A percentile compares a stretch with the other conserved stretches of the same genome.
phyloP scores from a whole-genome alignment of 2,888 invertebrate species.

The Erebia palarica region DNA sequence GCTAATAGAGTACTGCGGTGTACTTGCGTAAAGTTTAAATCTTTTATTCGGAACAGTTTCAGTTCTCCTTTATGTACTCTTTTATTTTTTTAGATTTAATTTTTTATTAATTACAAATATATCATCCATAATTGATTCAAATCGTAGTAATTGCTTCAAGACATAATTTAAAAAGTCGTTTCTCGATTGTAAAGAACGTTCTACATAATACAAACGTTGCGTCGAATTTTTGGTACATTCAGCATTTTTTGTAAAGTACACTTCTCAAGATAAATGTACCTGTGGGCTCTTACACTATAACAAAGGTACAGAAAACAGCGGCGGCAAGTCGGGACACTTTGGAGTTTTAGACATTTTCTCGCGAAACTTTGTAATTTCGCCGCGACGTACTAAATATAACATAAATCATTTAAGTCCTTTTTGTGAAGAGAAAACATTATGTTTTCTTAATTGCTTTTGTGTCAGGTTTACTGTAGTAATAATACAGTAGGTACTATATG shows the following conservation, averaged over 20 bases:
- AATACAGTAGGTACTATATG: neutral
- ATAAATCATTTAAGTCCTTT: conserved; percentile 41
- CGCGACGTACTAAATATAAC: conserved; percentile 35
- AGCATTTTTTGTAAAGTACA: too few species aligned
- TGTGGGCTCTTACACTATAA: conserved; percentile 31
- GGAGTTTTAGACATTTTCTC: conserved; percentile 76
- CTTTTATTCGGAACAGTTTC: too few species aligned
- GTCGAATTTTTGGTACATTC: neutral
- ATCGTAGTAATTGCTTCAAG: too few species aligned
- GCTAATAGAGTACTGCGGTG: too few species aligned
- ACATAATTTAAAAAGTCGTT: too few species aligned
- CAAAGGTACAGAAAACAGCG: conserved; percentile 52
- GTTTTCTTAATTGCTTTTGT: conserved; percentile 21
- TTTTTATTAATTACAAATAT: too few species aligned
- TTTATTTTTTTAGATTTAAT: too few species aligned
- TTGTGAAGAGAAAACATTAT: conserved; percentile 26
- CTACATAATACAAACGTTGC: neutral
- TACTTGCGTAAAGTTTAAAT: too few species aligned
- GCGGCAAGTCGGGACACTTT: conserved; percentile 62
- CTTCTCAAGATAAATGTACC: neutral
- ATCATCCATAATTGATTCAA: too few species aligned
- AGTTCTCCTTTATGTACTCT: too few species aligned
- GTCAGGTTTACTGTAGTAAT: conserved; percentile 8
- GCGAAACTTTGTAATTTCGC: conserved; percentile 68
- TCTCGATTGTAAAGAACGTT: too few species aligned